Percentiles rank a stretch among this genome's conserved stretches.
phyloP scores from a whole-genome alignment of 2,888 invertebrate species.

The Drosophila monieri region DNA sequence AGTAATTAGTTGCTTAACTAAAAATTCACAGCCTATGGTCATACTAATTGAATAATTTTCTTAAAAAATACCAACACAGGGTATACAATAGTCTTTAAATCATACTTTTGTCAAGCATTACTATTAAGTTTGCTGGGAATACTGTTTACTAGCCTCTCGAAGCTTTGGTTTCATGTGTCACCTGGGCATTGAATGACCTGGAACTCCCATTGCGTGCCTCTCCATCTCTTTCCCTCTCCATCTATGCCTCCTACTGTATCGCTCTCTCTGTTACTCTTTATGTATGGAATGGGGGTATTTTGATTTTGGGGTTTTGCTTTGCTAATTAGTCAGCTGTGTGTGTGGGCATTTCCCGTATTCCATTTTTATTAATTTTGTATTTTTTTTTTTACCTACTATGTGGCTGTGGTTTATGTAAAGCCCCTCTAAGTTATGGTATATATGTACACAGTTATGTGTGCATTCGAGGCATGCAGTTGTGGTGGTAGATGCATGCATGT shows the following conservation, averaged over 20 bases:
- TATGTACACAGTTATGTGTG: conserved; percentile 4
- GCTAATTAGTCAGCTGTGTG: conserved; percentile 64
- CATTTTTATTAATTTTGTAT: conserved; percentile 3
- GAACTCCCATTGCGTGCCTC: conserved; percentile 27
- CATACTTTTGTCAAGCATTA: neutral
- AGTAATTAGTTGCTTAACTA: too few relatives aligned
- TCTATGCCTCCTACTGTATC: conserved; percentile 3
- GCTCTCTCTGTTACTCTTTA: conserved; percentile 1
- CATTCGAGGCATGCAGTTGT: conserved; percentile 7
- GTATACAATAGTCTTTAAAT: conserved; percentile 1
- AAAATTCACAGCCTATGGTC: neutral
- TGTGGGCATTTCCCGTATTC: conserved; percentile 42
- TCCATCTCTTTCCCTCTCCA: conserved; percentile 20
- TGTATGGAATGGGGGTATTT: conserved; percentile 10
- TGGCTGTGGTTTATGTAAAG: conserved; percentile 15
- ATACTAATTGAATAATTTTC: neutral
- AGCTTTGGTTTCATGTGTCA: conserved; percentile 37
- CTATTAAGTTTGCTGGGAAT: conserved; percentile 9
- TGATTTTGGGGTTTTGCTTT: conserved; percentile 42
- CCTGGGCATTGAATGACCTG: conserved; percentile 25
- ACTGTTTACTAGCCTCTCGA: conserved; percentile 3
- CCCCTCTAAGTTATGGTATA: conserved; percentile 7
- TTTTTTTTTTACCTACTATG: conserved; percentile 1
- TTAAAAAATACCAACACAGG: neutral
- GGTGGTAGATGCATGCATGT: conserved; percentile 1